Percentiles rank a stretch among this genome's conserved stretches.
These are phyloP conservation scores for Sebastes ruberrimus DNA, from an alignment of 2,797 vertebrate genomes.

Conservation along the genomic window DNA sequence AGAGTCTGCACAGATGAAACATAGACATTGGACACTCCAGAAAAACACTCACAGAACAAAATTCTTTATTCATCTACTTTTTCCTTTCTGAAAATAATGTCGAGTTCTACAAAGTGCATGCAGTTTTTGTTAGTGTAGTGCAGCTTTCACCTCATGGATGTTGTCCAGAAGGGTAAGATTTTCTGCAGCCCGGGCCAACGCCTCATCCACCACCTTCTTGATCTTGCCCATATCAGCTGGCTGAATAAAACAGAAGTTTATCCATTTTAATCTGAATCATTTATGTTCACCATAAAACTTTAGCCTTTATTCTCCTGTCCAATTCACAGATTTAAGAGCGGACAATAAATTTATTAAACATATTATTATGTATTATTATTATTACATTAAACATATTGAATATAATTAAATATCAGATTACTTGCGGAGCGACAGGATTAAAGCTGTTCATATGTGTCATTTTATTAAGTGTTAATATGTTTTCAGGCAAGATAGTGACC, in stretches of 20 bases:
- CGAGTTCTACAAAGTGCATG: background rate
- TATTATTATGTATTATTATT: too few relatives aligned
- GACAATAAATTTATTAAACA: background rate
- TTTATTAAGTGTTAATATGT: too few relatives aligned
- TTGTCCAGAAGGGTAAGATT: constrained; percentile 65
- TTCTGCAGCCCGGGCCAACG: constrained; percentile 58
- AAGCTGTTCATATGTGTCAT: too few relatives aligned
- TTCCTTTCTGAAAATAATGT: background rate
- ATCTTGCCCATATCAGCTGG: constrained; percentile 20
- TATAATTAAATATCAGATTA: too few relatives aligned
- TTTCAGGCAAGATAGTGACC: too few relatives aligned
- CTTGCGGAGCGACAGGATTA: too few relatives aligned
- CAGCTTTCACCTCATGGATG: constrained; percentile 67
- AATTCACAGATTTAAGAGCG: background rate
- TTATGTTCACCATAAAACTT: background rate
- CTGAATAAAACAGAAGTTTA: constrained; percentile 23
- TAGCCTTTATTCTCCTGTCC: background rate
- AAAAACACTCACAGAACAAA: too few relatives aligned
- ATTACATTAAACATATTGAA: too few relatives aligned
- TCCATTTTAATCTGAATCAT: background rate
- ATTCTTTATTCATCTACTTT: background rate
- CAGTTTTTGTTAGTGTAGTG: too few relatives aligned
- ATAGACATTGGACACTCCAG: background rate
- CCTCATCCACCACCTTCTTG: constrained; percentile 63
- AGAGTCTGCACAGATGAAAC: constrained; percentile 57